A percentile compares a stretch with the other conserved stretches of the same genome.
Conservation (phyloP, 2,888 invertebrate genomes). For the Ichneumoninae sp. region DNA sequence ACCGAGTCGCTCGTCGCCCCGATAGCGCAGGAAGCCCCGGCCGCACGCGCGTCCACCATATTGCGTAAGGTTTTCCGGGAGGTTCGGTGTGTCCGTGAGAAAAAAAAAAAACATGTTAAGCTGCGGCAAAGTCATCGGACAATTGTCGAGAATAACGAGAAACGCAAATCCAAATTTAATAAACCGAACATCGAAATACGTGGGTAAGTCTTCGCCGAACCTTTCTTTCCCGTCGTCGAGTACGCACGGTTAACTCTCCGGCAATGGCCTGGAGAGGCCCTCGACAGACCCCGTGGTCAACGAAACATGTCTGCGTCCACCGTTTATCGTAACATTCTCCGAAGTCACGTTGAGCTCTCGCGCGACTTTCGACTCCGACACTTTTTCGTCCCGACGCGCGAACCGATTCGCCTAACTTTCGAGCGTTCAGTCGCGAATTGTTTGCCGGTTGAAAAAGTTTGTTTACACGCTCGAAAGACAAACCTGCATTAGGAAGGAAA, state of each 20-base stretch:
- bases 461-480: constrained; percentile 24
- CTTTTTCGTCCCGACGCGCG: not conserved
- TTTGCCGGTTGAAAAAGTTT: constrained; percentile 35
- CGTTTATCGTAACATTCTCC: constrained; percentile 16
- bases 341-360: constrained; percentile 34
- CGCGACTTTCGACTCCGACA: constrained; percentile 1
- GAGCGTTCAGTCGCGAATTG: not conserved
- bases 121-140: constrained; percentile 79
- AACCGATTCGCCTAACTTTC: not conserved
- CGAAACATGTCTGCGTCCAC: constrained; percentile 48
- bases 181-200: constrained; percentile 72
- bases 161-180: constrained; percentile 73
- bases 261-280: not conserved
- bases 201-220: constrained; percentile 72
- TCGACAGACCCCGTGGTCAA: constrained; percentile 6
- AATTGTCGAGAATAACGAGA: constrained; percentile 78
- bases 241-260: not conserved
- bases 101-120: constrained; percentile 78
- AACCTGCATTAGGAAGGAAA: not conserved
- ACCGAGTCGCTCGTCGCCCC: constrained; percentile 36
- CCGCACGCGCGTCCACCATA: constrained; percentile 72
- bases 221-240: not conserved
- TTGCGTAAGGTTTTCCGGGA: constrained; percentile 73
- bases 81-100: constrained; percentile 17
- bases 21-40: constrained; percentile 59